phyloP scores from a whole-genome alignment of 2,113 vertebrate genomes.

The Poecilia latipinna region DNA sequence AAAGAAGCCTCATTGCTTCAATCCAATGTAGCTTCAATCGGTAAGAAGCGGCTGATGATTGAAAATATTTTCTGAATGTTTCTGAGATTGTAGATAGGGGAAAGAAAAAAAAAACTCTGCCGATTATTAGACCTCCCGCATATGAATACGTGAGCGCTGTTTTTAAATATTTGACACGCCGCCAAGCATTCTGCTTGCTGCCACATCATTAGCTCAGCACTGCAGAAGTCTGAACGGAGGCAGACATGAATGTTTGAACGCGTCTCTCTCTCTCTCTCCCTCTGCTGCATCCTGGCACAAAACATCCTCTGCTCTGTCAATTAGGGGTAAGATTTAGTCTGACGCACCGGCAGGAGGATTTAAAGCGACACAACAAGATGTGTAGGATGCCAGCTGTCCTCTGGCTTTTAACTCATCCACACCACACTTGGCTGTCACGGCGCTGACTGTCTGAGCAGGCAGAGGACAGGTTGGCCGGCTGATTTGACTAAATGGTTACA shows the following conservation, averaged over 20 bases:
- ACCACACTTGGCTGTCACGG: background rate
- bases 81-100: background rate
- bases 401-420: conserved; percentile 17
- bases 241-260: background rate
- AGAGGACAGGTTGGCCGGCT: background rate
- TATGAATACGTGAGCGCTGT: background rate
- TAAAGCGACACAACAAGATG: conserved; percentile 26
- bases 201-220: conserved; percentile 10
- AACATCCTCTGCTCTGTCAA: conserved; percentile 51
- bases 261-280: background rate
- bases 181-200: background rate
- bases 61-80: background rate
- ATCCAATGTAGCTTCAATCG: background rate
- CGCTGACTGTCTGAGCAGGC: background rate
- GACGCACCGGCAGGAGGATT: conserved; percentile 40
- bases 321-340: conserved; percentile 49
- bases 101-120: background rate
- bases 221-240: background rate
- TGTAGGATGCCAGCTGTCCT: conserved; percentile 51
- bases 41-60: background rate
- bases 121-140: background rate
- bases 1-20: background rate
- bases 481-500: conserved; percentile 13
- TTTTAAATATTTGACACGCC: background rate
- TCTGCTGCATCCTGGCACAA: conserved; percentile 34